These are phyloP conservation scores for Liolophura sinensis DNA, from an alignment of 1,140 invertebrate genomes.

Conservation along the genomic window DNA sequence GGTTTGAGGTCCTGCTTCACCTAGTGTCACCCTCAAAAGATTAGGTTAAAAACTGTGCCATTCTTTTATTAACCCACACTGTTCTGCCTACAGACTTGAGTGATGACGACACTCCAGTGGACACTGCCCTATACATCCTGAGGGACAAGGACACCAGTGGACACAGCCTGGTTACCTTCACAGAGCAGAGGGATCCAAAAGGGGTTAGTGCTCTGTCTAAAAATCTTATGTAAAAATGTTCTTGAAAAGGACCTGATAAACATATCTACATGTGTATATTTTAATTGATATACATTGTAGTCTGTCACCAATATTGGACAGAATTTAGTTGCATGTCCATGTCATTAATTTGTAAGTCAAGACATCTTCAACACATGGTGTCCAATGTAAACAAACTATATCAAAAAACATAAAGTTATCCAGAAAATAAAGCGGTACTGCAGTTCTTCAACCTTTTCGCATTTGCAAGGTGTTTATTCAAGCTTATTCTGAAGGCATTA, in stretches of 20 bases:
- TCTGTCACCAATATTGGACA: too few relatives aligned
- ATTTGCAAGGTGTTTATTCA: too few relatives aligned
- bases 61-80: not conserved
- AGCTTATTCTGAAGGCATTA: too few relatives aligned
- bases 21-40: not conserved
- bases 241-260: not conserved
- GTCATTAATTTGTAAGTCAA: too few relatives aligned
- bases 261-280: not conserved
- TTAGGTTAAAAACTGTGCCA: not conserved
- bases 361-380: too few relatives aligned
- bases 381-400: too few relatives aligned
- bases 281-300: too few relatives aligned
- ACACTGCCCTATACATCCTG: constrained; percentile 45
- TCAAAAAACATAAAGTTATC: too few relatives aligned
- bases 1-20: too few relatives aligned
- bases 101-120: constrained; percentile 23
- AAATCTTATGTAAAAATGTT: not conserved
- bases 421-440: too few relatives aligned
- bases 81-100: not conserved
- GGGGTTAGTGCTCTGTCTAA: constrained; percentile 36
- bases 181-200: constrained; percentile 45
- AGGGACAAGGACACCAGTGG: constrained; percentile 27
- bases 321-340: too few relatives aligned
- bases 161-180: constrained; percentile 38
- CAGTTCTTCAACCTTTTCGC: too few relatives aligned